Evolutionary conservation across 2,888 invertebrate species (phyloP).

Genomic region (Yponomeuta sedellus): DNA sequence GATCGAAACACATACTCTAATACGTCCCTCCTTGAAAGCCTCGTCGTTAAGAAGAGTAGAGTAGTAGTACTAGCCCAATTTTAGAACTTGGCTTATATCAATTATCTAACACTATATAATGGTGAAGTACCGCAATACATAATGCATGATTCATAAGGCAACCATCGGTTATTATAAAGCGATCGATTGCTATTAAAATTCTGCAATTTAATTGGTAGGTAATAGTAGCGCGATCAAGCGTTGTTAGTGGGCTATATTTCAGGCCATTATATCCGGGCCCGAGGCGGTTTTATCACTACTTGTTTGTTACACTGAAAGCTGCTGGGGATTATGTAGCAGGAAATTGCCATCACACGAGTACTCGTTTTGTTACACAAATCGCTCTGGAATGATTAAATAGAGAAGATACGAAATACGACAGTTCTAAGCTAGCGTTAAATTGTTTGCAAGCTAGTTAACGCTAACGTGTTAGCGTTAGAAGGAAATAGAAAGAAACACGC

Average conservation of each 20-base stretch:
- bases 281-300: conserved; percentile 3
- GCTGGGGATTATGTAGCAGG: not conserved
- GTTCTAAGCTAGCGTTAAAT: too few relatives aligned
- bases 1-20: conserved; percentile 20
- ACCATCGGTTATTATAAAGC: not conserved
- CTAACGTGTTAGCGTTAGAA: too few relatives aligned
- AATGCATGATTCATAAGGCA: not conserved
- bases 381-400: not conserved
- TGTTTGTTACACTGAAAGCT: conserved; percentile 1
- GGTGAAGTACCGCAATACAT: not conserved
- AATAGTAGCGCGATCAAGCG: conserved; percentile 39
- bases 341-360: not conserved
- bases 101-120: conserved; percentile 19
- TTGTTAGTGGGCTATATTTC: conserved; percentile 42
- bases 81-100: conserved; percentile 34
- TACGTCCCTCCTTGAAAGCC: too few relatives aligned
- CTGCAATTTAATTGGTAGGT: conserved; percentile 34
- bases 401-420: too few relatives aligned
- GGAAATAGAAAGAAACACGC: not conserved
- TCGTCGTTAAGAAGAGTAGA: too few relatives aligned
- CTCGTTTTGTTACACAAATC: not conserved
- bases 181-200: conserved; percentile 13
- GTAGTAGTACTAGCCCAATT: too few relatives aligned
- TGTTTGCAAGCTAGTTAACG: too few relatives aligned
- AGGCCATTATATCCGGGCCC: conserved; percentile 23